Conservation (phyloP, 2,797 vertebrate species). For the Peromyscus attwateri region DNA sequence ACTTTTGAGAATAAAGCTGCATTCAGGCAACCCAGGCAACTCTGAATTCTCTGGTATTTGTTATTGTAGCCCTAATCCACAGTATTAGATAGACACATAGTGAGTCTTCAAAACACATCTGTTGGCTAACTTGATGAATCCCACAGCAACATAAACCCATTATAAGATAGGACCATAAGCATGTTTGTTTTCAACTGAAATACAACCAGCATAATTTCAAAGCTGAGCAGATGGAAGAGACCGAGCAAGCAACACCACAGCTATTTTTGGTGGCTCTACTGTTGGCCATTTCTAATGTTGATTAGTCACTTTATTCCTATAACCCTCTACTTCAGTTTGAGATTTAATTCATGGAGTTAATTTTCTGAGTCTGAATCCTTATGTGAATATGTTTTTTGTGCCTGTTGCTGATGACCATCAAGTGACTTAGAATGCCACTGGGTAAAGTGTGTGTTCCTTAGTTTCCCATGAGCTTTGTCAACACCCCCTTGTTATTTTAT, state of each 20-base stretch:
- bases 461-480: rapidly evolving
- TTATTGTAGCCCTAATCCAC: too few relatives aligned
- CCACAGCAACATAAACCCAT: not conserved
- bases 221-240: constrained; percentile 63
- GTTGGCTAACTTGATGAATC: not conserved
- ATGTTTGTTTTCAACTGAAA: constrained; percentile 74
- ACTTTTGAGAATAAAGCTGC: not conserved
- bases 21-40: not conserved
- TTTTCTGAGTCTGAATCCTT: not conserved
- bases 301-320: constrained; percentile 68
- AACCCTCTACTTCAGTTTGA: not conserved
- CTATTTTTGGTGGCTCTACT: constrained; percentile 57
- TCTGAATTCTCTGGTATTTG: not conserved
- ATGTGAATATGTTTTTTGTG: not conserved
- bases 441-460: not conserved
- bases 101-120: not conserved
- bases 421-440: not conserved
- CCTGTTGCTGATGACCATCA: not conserved
- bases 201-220: constrained; percentile 31
- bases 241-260: not conserved
- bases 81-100: not conserved
- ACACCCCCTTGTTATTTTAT: not conserved
- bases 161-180: not conserved
- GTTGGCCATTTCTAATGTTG: constrained; percentile 60
- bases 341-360: not conserved